phyloP scores from a whole-genome alignment of 2,797 vertebrate genomes.

The Amazonetta brasiliensis region DNA sequence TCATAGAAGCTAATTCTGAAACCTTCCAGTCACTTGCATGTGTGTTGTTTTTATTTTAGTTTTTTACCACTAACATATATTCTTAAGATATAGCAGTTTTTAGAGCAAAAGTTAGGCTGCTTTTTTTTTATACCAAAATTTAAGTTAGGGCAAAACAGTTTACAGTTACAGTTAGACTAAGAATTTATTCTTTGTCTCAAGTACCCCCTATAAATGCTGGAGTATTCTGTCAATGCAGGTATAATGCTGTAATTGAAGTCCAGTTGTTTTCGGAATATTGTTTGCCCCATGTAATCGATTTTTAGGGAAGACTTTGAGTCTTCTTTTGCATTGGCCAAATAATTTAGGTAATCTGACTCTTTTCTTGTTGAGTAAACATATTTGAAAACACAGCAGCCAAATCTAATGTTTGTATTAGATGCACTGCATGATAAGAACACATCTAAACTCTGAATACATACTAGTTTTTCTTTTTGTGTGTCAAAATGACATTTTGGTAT shows the following conservation, averaged over 20 bases:
- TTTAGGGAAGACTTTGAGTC: not conserved
- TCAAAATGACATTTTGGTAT: slow-evolving; percentile 28
- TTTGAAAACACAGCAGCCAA: slow-evolving; percentile 22
- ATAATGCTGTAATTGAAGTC: not conserved
- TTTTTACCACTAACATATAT: slow-evolving; percentile 22
- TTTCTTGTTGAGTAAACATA: not conserved
- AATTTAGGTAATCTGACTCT: not conserved
- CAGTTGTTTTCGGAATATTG: not conserved
- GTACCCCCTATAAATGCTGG: not conserved
- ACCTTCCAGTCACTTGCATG: slow-evolving; percentile 40
- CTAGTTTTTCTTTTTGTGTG: slow-evolving; percentile 7
- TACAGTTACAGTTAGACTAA: not conserved
- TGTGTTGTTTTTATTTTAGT: not conserved
- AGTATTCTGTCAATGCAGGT: not conserved
- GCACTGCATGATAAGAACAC: not conserved
- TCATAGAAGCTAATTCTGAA: slow-evolving; percentile 44
- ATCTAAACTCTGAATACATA: not conserved
- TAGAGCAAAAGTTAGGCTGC: not conserved
- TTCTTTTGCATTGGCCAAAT: slow-evolving; percentile 20
- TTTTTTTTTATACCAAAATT: not conserved
- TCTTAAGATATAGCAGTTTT: not conserved
- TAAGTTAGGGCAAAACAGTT: not conserved
- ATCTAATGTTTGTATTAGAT: not conserved
- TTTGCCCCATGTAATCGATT: not conserved
- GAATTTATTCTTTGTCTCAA: not conserved